Evolutionary conservation across 2,113 vertebrate species (phyloP).

Genomic region (Nanger granti): DNA sequence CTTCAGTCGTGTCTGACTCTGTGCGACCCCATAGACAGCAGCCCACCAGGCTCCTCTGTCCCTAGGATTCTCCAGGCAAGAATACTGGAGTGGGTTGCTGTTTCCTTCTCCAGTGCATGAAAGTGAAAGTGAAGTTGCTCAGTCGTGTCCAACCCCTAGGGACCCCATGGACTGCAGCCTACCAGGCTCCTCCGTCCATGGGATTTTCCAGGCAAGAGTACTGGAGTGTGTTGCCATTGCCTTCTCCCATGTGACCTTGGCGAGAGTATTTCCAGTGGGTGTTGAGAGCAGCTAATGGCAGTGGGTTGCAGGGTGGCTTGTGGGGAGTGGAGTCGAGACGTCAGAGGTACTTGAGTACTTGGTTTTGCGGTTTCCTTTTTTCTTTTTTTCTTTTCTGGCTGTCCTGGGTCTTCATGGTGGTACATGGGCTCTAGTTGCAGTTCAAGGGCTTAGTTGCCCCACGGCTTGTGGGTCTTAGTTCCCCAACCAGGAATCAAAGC

Average conservation of each 20-base stretch:
- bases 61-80: too few species aligned
- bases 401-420: neutral
- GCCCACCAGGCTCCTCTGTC: too few species aligned
- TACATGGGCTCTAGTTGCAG: neutral
- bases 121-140: too few species aligned
- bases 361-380: rapidly evolving
- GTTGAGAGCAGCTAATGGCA: neutral
- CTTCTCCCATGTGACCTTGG: neutral
- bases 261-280: neutral
- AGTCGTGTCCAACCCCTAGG: too few species aligned
- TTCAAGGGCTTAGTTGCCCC: neutral
- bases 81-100: too few species aligned
- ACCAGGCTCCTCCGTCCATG: too few species aligned
- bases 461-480: neutral
- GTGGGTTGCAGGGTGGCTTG: neutral
- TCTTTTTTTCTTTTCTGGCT: neutral
- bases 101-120: too few species aligned
- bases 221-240: too few species aligned
- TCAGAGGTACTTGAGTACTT: neutral
- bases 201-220: too few species aligned
- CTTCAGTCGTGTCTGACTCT: too few species aligned
- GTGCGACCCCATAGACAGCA: too few species aligned
- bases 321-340: rapidly evolving
- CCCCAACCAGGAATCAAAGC: neutral
- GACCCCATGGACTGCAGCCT: too few species aligned